phyloP scores from a whole-genome alignment of 2,797 vertebrate species.

The Hydrocynus forskahlii region DNA sequence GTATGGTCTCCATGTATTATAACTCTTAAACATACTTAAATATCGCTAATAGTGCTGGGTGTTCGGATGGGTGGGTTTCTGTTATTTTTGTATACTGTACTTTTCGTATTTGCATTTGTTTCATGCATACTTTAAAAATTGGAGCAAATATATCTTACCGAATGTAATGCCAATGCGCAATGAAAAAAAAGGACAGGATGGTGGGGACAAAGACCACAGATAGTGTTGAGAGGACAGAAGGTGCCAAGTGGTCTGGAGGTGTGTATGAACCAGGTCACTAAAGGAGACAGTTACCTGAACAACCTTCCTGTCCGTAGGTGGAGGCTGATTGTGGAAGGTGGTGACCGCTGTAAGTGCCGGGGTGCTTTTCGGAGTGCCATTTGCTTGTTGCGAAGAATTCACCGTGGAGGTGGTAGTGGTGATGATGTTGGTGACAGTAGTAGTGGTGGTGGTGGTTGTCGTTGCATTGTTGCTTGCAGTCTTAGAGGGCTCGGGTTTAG shows the following conservation, averaged over 20 bases:
- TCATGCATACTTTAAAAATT: no score
- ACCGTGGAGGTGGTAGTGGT: slow-evolving; percentile 61
- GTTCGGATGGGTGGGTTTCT: no score
- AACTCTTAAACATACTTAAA: no score
- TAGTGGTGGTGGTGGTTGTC: slow-evolving; percentile 15
- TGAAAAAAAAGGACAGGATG: no score
- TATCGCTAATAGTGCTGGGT: no score
- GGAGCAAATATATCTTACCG: no score
- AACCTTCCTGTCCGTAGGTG: slow-evolving; percentile 71
- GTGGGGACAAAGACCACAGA: no score
- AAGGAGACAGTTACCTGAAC: slow-evolving; percentile 67
- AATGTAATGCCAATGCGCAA: no score
- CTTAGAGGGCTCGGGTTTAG: slow-evolving; percentile 52
- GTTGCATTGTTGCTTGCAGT: slow-evolving; percentile 40
- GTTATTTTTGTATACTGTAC: no score
- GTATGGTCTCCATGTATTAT: no score
- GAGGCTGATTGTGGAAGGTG: slow-evolving; percentile 78
- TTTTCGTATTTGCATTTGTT: no score
- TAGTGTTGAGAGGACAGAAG: no score
- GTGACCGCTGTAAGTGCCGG: slow-evolving; percentile 72
- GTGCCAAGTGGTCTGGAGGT: not conserved
- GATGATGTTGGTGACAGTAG: slow-evolving; percentile 11
- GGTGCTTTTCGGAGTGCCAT: slow-evolving; percentile 68
- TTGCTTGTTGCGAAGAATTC: slow-evolving; percentile 67
- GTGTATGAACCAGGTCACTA: not conserved